phyloP scores from a whole-genome alignment of 2,888 invertebrate genomes.

The Sympetrum striolatum region DNA sequence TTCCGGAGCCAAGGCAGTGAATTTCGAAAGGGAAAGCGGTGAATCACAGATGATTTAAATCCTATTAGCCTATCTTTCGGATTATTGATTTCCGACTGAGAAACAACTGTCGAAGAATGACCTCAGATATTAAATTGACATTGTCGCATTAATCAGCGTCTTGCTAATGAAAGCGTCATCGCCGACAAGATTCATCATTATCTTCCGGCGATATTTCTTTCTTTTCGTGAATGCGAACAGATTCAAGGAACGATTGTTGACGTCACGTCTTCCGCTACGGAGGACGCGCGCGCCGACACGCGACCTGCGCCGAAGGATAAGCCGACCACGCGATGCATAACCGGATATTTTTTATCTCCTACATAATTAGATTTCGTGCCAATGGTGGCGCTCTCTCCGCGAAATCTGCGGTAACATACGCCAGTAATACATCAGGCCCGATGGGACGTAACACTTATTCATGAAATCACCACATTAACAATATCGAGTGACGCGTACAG shows the following conservation, averaged over 20 bases:
- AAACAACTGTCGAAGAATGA: too few species aligned
- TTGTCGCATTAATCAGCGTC: too few species aligned
- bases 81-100: too few species aligned
- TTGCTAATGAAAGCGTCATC: too few species aligned
- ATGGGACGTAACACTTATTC: background rate
- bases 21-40: too few species aligned
- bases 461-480: background rate
- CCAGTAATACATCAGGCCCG: background rate
- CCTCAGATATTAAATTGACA: too few species aligned
- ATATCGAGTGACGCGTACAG: background rate
- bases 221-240: background rate
- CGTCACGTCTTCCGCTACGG: slow-evolving; percentile 10
- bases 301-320: background rate
- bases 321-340: background rate
- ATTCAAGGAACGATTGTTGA: background rate
- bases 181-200: too few species aligned
- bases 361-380: background rate
- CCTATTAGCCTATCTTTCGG: too few species aligned
- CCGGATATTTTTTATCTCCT: slow-evolving; percentile 8
- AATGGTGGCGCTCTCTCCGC: background rate
- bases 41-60: too few species aligned
- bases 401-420: background rate
- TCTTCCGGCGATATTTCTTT: too few species aligned
- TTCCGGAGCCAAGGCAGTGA: too few species aligned
- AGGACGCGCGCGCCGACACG: background rate